Percentiles rank a stretch among this genome's conserved stretches.
These are phyloP conservation scores for Hypanus sabinus DNA, from an alignment of 2,113 vertebrate species.

Conservation along the genomic window DNA sequence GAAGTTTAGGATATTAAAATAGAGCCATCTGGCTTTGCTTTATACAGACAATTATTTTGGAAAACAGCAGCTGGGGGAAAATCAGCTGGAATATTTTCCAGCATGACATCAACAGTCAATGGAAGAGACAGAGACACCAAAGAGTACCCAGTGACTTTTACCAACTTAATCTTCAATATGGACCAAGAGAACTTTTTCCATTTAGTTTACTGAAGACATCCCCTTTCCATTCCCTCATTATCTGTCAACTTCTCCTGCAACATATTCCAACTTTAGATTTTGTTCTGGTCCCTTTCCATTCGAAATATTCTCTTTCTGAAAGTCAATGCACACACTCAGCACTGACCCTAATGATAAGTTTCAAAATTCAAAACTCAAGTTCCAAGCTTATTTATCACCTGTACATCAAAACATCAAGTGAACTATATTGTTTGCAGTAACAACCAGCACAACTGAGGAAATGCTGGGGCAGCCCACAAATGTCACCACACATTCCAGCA, in stretches of 20 bases:
- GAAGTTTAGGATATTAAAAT: background rate
- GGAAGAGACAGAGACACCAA: background rate
- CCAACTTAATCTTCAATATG: constrained; percentile 17
- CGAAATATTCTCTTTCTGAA: background rate
- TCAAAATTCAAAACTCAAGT: no score
- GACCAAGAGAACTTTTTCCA: background rate
- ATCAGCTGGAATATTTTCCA: background rate
- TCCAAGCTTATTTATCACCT: no score
- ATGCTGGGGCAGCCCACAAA: no score
- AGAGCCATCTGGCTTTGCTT: background rate
- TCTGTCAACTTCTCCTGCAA: background rate
- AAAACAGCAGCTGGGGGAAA: background rate
- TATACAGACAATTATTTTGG: background rate
- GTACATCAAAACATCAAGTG: no score
- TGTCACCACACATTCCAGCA: no score
- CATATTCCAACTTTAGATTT: background rate
- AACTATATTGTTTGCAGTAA: no score
- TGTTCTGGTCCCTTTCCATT: background rate
- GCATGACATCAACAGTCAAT: background rate
- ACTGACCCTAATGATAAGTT: no score
- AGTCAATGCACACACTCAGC: no score
- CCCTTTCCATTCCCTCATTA: background rate
- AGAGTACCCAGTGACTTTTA: background rate
- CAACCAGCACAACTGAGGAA: no score
- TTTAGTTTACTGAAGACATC: background rate